Evolutionary conservation across 1,140 invertebrate species (phyloP).

Genomic region (Danaus melanippus): DNA sequence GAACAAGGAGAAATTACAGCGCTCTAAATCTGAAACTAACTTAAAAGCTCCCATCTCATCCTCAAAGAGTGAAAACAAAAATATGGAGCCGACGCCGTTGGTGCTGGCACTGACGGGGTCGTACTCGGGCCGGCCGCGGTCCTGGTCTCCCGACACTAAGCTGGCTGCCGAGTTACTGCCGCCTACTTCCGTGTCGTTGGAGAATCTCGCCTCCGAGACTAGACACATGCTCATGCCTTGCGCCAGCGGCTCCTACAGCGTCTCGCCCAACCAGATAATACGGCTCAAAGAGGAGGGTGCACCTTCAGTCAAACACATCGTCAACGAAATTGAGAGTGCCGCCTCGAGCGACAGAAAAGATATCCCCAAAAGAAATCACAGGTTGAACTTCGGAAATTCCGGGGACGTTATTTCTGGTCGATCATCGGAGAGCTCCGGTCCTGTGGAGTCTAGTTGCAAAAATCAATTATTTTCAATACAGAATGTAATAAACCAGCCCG

Average conservation of each 20-base stretch:
- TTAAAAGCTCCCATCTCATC: constrained; percentile 79
- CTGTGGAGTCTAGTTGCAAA: constrained; percentile 21
- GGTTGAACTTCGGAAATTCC: constrained; percentile 73
- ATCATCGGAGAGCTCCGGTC: constrained; percentile 20
- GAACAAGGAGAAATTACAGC: constrained; percentile 91
- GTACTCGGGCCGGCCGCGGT: constrained; percentile 78
- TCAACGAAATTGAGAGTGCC: constrained; percentile 76
- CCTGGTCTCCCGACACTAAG: constrained; percentile 85
- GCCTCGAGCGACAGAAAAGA: constrained; percentile 48
- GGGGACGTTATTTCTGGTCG: constrained; percentile 28
- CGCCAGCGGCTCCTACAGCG: constrained; percentile 88
- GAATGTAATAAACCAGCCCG: constrained; percentile 25
- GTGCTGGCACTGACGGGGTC: constrained; percentile 71
- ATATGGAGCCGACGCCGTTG: constrained; percentile 73
- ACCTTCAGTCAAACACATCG: constrained; percentile 75
- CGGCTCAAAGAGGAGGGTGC: constrained; percentile 76
- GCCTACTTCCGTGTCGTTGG: constrained; percentile 74
- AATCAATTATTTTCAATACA: constrained; percentile 34
- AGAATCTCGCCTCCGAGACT: constrained; percentile 77
- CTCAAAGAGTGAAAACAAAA: constrained; percentile 64
- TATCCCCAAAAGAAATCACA: constrained; percentile 73
- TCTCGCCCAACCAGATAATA: constrained; percentile 90
- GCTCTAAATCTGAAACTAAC: constrained; percentile 95
- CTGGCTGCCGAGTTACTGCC: constrained; percentile 74
- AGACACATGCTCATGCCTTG: constrained; percentile 86